Evolutionary conservation across 1,140 invertebrate species (phyloP).

Genomic region (Calliphora vicina): DNA sequence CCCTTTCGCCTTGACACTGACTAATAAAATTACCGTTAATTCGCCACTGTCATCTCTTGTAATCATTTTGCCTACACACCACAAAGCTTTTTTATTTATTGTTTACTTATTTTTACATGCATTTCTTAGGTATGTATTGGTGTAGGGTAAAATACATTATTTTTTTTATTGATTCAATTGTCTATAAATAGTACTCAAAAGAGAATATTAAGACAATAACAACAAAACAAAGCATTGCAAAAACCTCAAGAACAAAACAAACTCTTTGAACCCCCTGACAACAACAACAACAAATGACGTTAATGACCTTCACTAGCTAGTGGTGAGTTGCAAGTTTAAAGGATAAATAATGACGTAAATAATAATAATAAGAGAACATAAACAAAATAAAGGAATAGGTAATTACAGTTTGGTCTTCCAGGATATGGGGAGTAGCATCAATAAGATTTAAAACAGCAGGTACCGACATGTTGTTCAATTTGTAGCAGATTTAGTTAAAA

Average conservation of each 20-base stretch:
- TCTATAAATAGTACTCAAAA: background rate
- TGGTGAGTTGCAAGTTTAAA: background rate
- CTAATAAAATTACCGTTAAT: too few species aligned
- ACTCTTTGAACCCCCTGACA: too few species aligned
- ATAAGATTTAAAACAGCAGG: slow-evolving; percentile 6
- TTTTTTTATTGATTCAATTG: background rate
- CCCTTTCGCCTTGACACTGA: too few species aligned
- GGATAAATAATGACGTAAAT: background rate
- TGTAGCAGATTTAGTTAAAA: background rate
- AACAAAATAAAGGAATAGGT: background rate
- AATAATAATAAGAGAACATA: background rate
- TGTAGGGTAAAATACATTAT: too few species aligned
- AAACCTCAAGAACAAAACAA: background rate
- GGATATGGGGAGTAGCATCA: background rate
- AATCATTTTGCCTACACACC: too few species aligned
- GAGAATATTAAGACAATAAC: background rate
- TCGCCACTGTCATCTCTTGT: too few species aligned
- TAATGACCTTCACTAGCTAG: background rate
- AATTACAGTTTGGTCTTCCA: slow-evolving; percentile 16
- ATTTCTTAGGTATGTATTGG: too few species aligned
- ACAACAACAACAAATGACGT: background rate
- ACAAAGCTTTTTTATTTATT: too few species aligned
- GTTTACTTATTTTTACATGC: too few species aligned
- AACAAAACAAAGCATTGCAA: background rate
- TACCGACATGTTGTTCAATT: slow-evolving; percentile 2